Evolutionary conservation across 2,797 vertebrate genomes (phyloP), one percentile per base, ranked within the genome.

Genomic region (Oryzias dopingdopingensis): DNA sequence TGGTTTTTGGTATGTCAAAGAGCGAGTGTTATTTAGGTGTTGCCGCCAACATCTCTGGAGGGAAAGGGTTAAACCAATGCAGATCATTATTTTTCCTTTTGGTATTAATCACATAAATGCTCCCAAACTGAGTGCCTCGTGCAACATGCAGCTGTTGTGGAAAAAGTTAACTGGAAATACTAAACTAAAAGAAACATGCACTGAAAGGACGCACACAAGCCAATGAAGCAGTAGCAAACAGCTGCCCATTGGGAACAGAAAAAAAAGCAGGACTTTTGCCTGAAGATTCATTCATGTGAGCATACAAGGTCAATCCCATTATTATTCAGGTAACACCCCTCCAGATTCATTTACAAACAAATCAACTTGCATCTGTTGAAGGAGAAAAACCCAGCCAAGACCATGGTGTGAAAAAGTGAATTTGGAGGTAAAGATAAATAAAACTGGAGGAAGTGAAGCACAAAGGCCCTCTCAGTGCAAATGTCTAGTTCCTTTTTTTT

Each of bases 81-180:
- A 70, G 64, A 75, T 64, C 71, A 61, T 37, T 15, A 48, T 61
- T 59, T 18, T 17, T 6, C 23, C 10, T n/a, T 37, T 37, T 37
- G 32, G 10, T 37, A 12, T 37, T 7, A 6, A 26, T 26, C 26
- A 26, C 6, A 26, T 13, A 4, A 37, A 37, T 12, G 32, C 12
- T 96, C 97, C 95, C 95, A 92, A 93, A 86, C 91, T 89, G 88
- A 77, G 87, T 88, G 88, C 84, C 83, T 92, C 95, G 96, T 96
- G 95, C 94, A 95, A 93, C 95, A 96, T 96, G 94, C 96, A 95
- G 93, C 89, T 91, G 94, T 92, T 92, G 92, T 92, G 90, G 92
- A 88, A 90, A 90, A 87, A 88, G 90, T 96, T 97, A 98, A 97
- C 96, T 97, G 96, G 93, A 97, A 98, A 98, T 90, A 96, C 91